Evolutionary conservation across 2,113 vertebrate species (phyloP).

Genomic region (Mesembrinibis cayennensis): DNA sequence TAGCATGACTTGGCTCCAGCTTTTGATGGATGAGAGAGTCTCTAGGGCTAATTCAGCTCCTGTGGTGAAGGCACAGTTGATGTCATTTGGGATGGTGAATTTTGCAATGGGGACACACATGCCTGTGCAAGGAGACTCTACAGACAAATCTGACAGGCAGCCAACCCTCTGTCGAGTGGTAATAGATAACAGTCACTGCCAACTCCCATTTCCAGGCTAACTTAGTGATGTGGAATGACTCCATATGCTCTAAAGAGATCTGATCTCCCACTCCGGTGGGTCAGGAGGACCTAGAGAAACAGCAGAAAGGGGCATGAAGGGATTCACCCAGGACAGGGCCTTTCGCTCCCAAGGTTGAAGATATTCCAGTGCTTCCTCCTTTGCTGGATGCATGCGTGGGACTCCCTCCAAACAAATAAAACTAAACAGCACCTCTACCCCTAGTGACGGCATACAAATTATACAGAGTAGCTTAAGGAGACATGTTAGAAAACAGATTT

Average conservation of each 20-base stretch:
- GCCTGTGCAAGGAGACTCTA: constrained; percentile 38
- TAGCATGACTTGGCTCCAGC: constrained; percentile 36
- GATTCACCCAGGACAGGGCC: not conserved
- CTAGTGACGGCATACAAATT: not conserved
- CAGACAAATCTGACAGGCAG: constrained; percentile 50
- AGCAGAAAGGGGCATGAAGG: not conserved
- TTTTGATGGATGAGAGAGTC: not conserved
- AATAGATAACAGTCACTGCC: constrained; percentile 57
- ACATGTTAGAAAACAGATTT: not conserved
- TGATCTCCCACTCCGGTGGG: not conserved
- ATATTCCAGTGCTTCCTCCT: not conserved
- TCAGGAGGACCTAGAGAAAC: not conserved
- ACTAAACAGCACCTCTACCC: not conserved
- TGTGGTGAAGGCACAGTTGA: not conserved
- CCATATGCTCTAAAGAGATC: constrained; percentile 41
- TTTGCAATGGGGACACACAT: constrained; percentile 21
- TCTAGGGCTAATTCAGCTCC: constrained; percentile 41
- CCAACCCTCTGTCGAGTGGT: constrained; percentile 49
- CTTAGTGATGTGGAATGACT: constrained; percentile 60
- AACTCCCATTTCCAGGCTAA: constrained; percentile 55
- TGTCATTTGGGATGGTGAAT: constrained; percentile 38
- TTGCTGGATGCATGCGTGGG: not conserved
- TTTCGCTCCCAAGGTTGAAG: not conserved
- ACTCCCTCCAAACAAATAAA: not conserved
- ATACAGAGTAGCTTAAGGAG: not conserved